Conservation (phyloP, 2,888 invertebrate species). For the Arge pagana region DNA sequence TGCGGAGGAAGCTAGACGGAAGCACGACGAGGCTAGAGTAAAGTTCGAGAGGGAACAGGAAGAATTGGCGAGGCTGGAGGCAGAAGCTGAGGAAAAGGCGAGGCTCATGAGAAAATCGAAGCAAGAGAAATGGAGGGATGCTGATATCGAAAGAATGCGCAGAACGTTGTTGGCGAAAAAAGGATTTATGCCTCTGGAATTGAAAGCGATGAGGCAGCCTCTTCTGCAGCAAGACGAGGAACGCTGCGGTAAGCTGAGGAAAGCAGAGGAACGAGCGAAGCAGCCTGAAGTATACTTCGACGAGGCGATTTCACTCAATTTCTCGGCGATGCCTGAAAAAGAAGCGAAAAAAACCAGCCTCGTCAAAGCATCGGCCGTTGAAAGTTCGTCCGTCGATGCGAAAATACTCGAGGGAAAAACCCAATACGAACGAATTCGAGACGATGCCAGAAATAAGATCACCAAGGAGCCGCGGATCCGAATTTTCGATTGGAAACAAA, state of each 20-base stretch:
- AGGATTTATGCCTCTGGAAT: constrained; percentile 64
- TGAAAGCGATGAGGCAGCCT: constrained; percentile 66
- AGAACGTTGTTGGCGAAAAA: constrained; percentile 67
- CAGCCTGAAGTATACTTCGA: constrained; percentile 31
- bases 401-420: constrained; percentile 39
- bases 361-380: neutral
- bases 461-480: constrained; percentile 58
- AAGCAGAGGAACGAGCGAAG: constrained; percentile 31
- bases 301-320: constrained; percentile 34
- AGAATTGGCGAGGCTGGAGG: constrained; percentile 45
- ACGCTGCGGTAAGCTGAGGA: constrained; percentile 60
- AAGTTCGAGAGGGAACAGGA: constrained; percentile 35
- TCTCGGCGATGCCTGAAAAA: constrained; percentile 26
- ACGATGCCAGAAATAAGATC: constrained; percentile 55
- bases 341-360: neutral
- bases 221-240: constrained; percentile 63
- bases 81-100: constrained; percentile 34
- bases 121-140: constrained; percentile 64
- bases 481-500: constrained; percentile 62
- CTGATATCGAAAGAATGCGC: constrained; percentile 68
- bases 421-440: constrained; percentile 2
- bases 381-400: constrained; percentile 24
- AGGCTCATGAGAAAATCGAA: constrained; percentile 35
- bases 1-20: constrained; percentile 58
- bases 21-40: constrained; percentile 61